These are phyloP conservation scores for Augochlora pura DNA, from an alignment of 1,140 invertebrate species.

Conservation along the genomic window DNA sequence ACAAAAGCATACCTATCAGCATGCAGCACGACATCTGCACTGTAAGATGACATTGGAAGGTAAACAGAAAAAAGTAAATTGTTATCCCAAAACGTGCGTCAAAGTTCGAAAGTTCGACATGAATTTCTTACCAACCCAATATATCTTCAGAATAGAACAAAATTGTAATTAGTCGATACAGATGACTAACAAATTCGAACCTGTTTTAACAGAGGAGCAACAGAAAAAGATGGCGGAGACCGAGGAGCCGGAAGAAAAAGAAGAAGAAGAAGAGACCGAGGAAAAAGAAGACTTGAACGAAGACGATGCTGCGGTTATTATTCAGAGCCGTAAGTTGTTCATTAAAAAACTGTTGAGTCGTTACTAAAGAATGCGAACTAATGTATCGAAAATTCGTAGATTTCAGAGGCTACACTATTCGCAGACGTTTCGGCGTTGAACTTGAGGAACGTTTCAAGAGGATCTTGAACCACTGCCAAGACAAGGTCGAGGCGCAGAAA, in stretches of 20 bases:
- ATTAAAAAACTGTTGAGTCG: neutral
- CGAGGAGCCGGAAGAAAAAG: constrained; percentile 14
- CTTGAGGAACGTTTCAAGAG: constrained; percentile 79
- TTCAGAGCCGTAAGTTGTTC: constrained; percentile 84
- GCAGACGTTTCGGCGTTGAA: constrained; percentile 83
- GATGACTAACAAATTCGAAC: neutral
- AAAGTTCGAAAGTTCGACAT: no score
- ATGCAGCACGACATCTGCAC: no score
- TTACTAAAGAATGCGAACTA: no score
- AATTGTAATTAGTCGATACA: neutral
- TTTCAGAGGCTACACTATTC: constrained; percentile 84
- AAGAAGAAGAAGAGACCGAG: neutral
- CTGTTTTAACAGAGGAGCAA: constrained; percentile 44
- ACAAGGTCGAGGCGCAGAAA: constrained; percentile 73
- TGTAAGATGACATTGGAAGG: no score
- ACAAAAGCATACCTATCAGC: no score
- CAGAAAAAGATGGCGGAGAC: neutral
- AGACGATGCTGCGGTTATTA: constrained; percentile 83
- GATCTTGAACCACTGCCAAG: constrained; percentile 75
- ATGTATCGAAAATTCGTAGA: constrained; percentile 72
- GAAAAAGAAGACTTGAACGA: constrained; percentile 78
- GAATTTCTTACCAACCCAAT: no score
- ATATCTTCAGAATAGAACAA: neutral
- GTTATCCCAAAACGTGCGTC: no score
- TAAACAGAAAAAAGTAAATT: no score